Conservation (phyloP, 2,797 vertebrate species). For the Acrossocheilus fasciatus region DNA sequence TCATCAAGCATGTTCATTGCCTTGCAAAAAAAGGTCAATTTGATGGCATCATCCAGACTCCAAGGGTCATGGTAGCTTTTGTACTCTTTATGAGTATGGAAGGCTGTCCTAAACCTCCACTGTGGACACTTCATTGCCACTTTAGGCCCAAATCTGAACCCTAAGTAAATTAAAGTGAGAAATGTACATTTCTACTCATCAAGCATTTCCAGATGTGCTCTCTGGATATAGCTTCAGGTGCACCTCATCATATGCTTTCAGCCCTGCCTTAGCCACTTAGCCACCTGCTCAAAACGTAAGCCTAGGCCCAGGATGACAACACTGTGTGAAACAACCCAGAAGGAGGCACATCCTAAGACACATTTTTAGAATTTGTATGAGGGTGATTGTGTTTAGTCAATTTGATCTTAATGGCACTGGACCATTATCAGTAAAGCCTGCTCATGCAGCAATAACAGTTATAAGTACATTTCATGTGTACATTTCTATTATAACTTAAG, state of each 20-base stretch:
- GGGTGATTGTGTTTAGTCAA: neutral
- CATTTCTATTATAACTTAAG: neutral
- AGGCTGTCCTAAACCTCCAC: neutral
- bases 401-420: neutral
- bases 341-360: neutral
- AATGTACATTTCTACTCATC: conserved; percentile 11
- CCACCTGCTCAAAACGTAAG: neutral
- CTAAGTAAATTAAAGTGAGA: neutral
- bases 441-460: neutral
- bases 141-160: neutral
- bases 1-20: neutral
- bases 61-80: neutral
- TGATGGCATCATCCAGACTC: neutral
- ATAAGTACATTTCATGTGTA: neutral
- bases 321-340: neutral
- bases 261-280: neutral
- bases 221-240: neutral
- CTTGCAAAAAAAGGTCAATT: neutral
- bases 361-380: neutral
- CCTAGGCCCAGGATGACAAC: neutral
- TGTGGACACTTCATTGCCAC: neutral
- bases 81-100: neutral
- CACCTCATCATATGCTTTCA: neutral
- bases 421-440: neutral
- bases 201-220: neutral